Conservation (phyloP, 2,888 invertebrate genomes). For the Microplitis deprimator region DNA sequence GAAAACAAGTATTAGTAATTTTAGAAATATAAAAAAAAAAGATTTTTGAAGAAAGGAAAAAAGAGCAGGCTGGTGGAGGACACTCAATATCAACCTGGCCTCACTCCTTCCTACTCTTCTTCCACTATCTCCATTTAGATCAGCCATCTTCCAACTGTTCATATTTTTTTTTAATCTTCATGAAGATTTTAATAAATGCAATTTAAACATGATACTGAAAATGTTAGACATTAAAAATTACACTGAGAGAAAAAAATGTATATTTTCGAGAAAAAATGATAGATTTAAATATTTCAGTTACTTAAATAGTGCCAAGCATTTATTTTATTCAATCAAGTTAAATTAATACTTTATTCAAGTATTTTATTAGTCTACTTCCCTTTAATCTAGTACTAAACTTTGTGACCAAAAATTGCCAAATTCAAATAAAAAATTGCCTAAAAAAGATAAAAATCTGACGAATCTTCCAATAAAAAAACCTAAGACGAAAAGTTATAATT, state of each 20-base stretch:
- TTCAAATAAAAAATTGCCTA: too few relatives aligned
- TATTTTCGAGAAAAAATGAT: too few relatives aligned
- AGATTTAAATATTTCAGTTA: not conserved
- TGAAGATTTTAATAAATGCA: slow-evolving; percentile 5
- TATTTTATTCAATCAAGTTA: too few relatives aligned
- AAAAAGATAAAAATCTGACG: too few relatives aligned
- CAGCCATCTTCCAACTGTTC: slow-evolving; percentile 26
- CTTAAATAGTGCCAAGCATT: too few relatives aligned
- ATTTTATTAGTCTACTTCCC: too few relatives aligned
- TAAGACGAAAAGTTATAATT: too few relatives aligned
- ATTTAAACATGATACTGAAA: too few relatives aligned
- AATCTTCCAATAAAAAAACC: too few relatives aligned
- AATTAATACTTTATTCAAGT: too few relatives aligned
- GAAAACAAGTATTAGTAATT: not conserved
- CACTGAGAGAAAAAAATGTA: not conserved
- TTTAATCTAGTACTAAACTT: too few relatives aligned
- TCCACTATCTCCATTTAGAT: slow-evolving; percentile 26
- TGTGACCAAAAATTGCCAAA: too few relatives aligned
- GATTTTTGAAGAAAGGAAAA: slow-evolving; percentile 24
- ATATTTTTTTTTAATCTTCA: slow-evolving; percentile 27
- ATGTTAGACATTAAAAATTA: not conserved
- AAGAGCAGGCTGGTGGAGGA: slow-evolving; percentile 38
- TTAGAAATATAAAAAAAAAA: slow-evolving; percentile 8
- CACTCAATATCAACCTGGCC: slow-evolving; percentile 28
- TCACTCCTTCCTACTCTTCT: slow-evolving; percentile 31